Conservation (phyloP, 53 echinoderm and acorn worm genomes). For the Paracentrotus lividus region DNA sequence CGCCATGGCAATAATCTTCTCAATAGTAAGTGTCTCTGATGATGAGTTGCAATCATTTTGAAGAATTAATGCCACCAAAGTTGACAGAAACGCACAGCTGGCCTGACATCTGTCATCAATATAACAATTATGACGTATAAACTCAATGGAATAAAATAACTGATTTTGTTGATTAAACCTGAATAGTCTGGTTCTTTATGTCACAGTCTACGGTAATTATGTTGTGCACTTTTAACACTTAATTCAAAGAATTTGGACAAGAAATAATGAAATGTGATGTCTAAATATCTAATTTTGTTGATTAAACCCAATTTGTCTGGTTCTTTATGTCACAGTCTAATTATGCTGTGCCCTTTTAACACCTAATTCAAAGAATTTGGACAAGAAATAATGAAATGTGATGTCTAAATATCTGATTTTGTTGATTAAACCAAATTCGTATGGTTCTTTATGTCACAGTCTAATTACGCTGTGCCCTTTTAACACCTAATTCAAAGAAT, state of each 20-base stretch:
- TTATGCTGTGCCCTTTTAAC: not conserved
- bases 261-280: not conserved
- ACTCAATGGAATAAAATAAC: not conserved
- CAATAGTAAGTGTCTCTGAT: constrained; percentile 8
- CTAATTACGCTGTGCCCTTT: not conserved
- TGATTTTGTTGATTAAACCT: not conserved
- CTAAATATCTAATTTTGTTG: not conserved
- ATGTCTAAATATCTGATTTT: not conserved
- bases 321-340: not conserved
- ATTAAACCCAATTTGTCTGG: not conserved
- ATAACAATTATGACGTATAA: not conserved
- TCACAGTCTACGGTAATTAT: not conserved
- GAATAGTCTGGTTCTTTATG: not conserved
- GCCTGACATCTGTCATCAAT: constrained; percentile 80
- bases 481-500: constrained; percentile 10
- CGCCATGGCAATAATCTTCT: constrained; percentile 62
- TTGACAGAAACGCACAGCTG: constrained; percentile 79
- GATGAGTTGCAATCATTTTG: constrained; percentile 70
- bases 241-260: constrained; percentile 12
- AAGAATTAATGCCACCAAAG: constrained; percentile 77
- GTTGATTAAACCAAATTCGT: not conserved
- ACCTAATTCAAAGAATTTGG: constrained; percentile 22
- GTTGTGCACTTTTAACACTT: not conserved
- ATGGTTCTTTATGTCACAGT: not conserved
- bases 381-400: not conserved